These are phyloP conservation scores for Odontesthes bonariensis DNA, from an alignment of 2,113 vertebrate genomes.

Conservation along the genomic window DNA sequence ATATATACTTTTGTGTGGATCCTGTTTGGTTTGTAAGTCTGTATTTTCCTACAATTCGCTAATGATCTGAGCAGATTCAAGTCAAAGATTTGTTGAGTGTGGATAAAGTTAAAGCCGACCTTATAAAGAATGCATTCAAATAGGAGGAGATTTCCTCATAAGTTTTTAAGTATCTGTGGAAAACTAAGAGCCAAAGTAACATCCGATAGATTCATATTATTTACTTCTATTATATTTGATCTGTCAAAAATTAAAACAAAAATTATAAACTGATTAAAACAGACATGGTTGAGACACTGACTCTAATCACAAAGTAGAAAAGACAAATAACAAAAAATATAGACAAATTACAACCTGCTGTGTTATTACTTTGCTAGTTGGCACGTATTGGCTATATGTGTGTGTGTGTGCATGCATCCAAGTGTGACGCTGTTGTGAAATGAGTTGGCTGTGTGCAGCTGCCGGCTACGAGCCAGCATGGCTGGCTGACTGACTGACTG, in stretches of 20 bases:
- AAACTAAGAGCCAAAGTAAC: background rate
- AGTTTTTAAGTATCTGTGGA: too few species aligned
- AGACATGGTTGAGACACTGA: background rate
- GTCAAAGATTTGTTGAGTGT: background rate
- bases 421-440: slow-evolving; percentile 62
- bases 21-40: background rate
- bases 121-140: background rate
- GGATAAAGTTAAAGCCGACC: background rate
- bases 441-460: slow-evolving; percentile 70
- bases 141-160: background rate
- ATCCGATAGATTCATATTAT: background rate
- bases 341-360: slow-evolving; percentile 24
- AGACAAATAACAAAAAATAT: slow-evolving; percentile 7
- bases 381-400: slow-evolving; percentile 30
- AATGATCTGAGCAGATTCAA: background rate
- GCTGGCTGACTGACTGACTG: slow-evolving; percentile 70
- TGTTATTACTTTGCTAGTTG: slow-evolving; percentile 49
- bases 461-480: slow-evolving; percentile 53
- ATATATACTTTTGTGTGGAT: background rate
- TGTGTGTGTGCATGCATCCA: slow-evolving; percentile 48
- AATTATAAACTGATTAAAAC: slow-evolving; percentile 35
- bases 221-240: slow-evolving; percentile 24
- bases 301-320: slow-evolving; percentile 15
- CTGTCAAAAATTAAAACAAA: slow-evolving; percentile 49
- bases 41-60: background rate